phyloP scores from a whole-genome alignment of 2,888 invertebrate species.

The Drosophila lacicola region DNA sequence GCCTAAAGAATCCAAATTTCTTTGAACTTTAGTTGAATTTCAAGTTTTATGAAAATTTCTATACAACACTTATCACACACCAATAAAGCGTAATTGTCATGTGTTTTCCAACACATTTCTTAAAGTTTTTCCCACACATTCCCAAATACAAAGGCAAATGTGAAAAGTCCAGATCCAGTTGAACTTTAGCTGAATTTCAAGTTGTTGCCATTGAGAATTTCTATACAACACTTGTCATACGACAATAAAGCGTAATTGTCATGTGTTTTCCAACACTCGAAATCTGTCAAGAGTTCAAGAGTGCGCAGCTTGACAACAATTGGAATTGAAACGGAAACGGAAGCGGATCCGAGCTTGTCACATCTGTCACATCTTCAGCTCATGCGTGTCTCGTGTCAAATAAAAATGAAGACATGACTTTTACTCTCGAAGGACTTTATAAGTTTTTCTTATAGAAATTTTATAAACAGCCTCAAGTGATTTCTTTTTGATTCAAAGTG shows the following conservation, averaged over 20 bases:
- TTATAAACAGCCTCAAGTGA: too few relatives aligned
- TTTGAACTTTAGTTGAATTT: constrained; percentile 8
- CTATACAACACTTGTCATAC: constrained; percentile 9
- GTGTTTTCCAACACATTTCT: too few relatives aligned
- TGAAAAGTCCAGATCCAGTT: too few relatives aligned
- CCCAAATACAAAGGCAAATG: too few relatives aligned
- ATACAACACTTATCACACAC: constrained; percentile 13
- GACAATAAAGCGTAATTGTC: constrained; percentile 5
- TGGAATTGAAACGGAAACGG: constrained; percentile 15
- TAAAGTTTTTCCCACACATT: too few relatives aligned
- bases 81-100: constrained; percentile 2
- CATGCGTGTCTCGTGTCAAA: not conserved
- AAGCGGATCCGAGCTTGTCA: constrained; percentile 40
- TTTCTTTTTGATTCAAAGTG: too few relatives aligned
- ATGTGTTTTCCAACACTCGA: constrained; percentile 46
- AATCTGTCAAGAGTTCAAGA: constrained; percentile 54
- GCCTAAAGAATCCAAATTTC: constrained; percentile 1
- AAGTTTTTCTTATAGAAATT: too few relatives aligned
- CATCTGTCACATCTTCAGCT: not conserved
- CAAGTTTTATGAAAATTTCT: constrained; percentile 7
- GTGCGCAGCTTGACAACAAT: constrained; percentile 34
- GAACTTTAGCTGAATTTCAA: too few relatives aligned
- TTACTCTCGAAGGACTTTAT: too few relatives aligned
- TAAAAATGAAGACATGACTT: not conserved
- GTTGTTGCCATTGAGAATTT: too few relatives aligned